Evolutionary conservation across 2,797 vertebrate species (phyloP).

Genomic region (Myripristis murdjan): DNA sequence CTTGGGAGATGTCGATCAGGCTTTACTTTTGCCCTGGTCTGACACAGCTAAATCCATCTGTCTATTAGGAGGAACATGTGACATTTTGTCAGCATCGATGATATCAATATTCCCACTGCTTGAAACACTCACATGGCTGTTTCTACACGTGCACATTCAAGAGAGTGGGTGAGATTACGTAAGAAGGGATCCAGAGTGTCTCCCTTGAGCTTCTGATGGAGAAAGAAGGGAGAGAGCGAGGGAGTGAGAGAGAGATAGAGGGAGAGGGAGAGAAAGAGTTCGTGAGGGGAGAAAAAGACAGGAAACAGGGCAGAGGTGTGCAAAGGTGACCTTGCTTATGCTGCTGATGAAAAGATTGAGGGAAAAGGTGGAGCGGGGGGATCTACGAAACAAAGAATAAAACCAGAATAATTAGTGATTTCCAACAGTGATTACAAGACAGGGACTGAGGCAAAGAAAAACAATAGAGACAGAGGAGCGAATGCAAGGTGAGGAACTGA

Average conservation of each 20-base stretch:
- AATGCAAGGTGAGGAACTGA: slow-evolving; percentile 20
- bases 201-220: slow-evolving; percentile 69
- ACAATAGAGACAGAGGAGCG: slow-evolving; percentile 40
- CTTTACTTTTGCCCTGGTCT: slow-evolving; percentile 28
- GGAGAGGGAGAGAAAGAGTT: slow-evolving; percentile 18
- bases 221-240: slow-evolving; percentile 43
- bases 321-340: slow-evolving; percentile 62
- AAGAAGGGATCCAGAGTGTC: slow-evolving; percentile 65
- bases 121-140: slow-evolving; percentile 46
- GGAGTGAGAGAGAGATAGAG: too few relatives aligned
- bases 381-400: slow-evolving; percentile 18
- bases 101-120: slow-evolving; percentile 60
- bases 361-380: not conserved
- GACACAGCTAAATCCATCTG: slow-evolving; percentile 13
- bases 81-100: slow-evolving; percentile 50
- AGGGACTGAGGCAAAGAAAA: slow-evolving; percentile 29
- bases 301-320: slow-evolving; percentile 44
- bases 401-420: slow-evolving; percentile 63
- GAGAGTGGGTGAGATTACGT: slow-evolving; percentile 65
- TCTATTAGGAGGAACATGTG: slow-evolving; percentile 43
- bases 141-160: slow-evolving; percentile 50
- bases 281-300: slow-evolving; percentile 19
- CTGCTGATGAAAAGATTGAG: slow-evolving; percentile 59
- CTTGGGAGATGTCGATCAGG: slow-evolving; percentile 49
- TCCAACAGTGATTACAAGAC: slow-evolving; percentile 59